Base-by-base conservation (phyloP, 2,797 vertebrate species). In the Sibirionetta formosa region DNA sequence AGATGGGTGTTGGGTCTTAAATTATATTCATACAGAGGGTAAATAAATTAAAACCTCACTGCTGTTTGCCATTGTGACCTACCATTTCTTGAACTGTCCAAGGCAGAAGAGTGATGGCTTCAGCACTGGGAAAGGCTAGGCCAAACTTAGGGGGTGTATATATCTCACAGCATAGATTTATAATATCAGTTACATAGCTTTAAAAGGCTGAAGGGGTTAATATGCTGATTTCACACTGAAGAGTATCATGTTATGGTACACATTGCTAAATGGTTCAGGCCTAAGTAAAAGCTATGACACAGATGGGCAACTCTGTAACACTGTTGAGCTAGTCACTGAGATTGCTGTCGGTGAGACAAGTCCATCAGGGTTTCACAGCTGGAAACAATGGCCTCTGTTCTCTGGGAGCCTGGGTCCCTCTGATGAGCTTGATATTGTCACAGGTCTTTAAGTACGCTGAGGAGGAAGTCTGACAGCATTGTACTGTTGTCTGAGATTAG, bases 41-140 rank as follows among this genome's bases (percentile, higher is more conserved):
- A 36, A 94, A 90, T 92, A 94, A 90, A 92, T 88, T 50, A 94
- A 86, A 96, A 68, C 23, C 53, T 57, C 56, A 73, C 40, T 70
- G 53, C 93, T 64, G 18, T 79, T 92, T 95, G 86, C 63, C 70
- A 33, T n/a, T 35, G 42, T 83, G 72, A 79, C 88, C 90, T 86
- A 36, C 77, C 42, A 38, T 94, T 91, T 78, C 72, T 93, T 42
- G 36, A 31, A 18, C 36, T 7, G 0, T 17, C 9, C 70, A 40
- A 48, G 78, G 54, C 24, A 44, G 31, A 84, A 44, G 38, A 58
- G 33, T 58, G 77, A 61, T 53, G 60, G 18, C 40, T 88, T 89
- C 58, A 76, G 54, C 64, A 33, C 0, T 33, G 54, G 54, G 35
- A 71, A 82, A 42, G 61, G 60, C 86, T 65, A 61, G 35, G 44